phyloP scores from a whole-genome alignment of 1,140 invertebrate genomes.

The Meloidogyne chitwoodi region DNA sequence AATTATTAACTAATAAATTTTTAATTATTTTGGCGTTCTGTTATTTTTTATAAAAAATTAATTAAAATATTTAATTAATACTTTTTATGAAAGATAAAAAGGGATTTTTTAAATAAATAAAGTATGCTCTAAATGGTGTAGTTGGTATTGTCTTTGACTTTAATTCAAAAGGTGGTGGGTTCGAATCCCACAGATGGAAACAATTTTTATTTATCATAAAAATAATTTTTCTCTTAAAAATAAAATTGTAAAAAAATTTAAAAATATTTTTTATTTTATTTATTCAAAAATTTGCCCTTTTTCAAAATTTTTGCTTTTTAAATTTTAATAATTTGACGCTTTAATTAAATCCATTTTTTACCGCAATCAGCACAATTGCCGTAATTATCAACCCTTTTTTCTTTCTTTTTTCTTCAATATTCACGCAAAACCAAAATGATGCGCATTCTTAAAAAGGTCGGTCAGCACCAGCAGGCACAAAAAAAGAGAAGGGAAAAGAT shows the following conservation, averaged over 20 bases:
- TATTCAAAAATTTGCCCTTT: neutral
- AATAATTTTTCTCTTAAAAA: neutral
- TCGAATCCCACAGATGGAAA: neutral
- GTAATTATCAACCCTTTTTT: neutral
- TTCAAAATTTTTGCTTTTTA: no score
- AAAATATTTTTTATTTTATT: neutral
- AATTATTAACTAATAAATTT: neutral
- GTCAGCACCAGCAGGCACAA: neutral
- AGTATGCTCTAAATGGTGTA: no score
- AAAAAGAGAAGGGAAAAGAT: neutral
- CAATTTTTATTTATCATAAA: neutral
- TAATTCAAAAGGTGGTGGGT: neutral
- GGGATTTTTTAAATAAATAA: no score
- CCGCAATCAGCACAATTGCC: neutral
- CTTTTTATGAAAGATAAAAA: no score
- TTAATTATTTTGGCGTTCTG: neutral
- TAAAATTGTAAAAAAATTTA: neutral
- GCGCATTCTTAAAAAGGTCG: neutral
- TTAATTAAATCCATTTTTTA: no score
- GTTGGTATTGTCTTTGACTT: neutral
- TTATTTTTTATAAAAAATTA: neutral
- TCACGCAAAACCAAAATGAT: neutral
- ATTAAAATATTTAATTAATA: no score
- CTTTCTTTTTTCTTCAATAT: neutral
- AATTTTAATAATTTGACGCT: no score